Percentiles rank a stretch among this genome's conserved stretches.
Evolutionary conservation across 37 sponge, comb jelly and placozoan species (phyloP).

Genomic region (Amphimedon queenslandica): DNA sequence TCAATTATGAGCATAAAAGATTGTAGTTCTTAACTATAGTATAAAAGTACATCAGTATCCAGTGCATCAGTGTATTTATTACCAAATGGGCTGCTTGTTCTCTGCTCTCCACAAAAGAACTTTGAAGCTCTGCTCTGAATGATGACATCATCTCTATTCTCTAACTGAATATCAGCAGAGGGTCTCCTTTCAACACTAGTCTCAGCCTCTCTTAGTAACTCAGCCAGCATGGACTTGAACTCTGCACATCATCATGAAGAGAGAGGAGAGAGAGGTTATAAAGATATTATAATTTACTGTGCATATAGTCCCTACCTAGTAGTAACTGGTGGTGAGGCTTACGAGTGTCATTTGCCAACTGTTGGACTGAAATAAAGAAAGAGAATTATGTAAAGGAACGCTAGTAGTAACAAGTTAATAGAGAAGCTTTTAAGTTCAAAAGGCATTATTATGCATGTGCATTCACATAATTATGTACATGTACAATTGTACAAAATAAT

Average conservation of each 20-base stretch:
- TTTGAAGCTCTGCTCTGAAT: slow-evolving; percentile 50
- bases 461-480: too few species aligned
- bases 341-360: not conserved
- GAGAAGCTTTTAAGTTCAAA: too few species aligned
- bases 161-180: not conserved
- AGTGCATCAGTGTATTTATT: slow-evolving; percentile 1
- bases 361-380: slow-evolving; percentile 21
- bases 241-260: too few species aligned
- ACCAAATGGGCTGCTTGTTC: slow-evolving; percentile 83
- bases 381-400: too few species aligned
- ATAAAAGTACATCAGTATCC: not conserved
- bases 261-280: not conserved
- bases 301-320: slow-evolving; percentile 34
- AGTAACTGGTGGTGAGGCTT: slow-evolving; percentile 52
- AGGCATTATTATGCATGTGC: too few species aligned
- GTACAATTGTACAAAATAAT: too few species aligned
- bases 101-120: slow-evolving; percentile 88
- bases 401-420: too few species aligned
- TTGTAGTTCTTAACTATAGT: too few species aligned
- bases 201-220: slow-evolving; percentile 1
- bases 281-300: not conserved
- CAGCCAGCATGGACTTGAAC: slow-evolving; percentile 45
- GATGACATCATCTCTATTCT: slow-evolving; percentile 19
- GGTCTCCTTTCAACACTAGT: not conserved
- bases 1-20: too few species aligned